phyloP scores from a whole-genome alignment of 2,888 invertebrate species.

The Choreutis nemorana region DNA sequence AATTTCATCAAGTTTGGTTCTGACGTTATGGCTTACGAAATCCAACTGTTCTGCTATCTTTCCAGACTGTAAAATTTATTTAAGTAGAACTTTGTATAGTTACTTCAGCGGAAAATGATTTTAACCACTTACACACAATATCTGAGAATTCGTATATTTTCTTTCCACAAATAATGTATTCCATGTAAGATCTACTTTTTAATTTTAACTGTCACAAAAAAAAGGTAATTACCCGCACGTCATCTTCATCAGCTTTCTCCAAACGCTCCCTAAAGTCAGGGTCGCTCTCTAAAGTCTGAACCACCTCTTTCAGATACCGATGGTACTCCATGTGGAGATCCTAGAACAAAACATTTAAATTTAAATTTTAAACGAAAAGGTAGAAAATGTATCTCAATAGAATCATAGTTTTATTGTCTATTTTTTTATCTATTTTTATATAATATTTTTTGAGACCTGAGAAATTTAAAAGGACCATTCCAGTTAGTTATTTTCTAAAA shows the following conservation, averaged over 20 bases:
- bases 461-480: no score
- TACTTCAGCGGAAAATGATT: not conserved
- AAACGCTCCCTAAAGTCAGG: conserved; percentile 81
- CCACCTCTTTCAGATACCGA: conserved; percentile 88
- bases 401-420: no score
- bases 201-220: no score
- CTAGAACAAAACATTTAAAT: conserved; percentile 17
- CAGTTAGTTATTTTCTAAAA: no score
- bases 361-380: not conserved
- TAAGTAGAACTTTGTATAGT: not conserved
- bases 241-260: conserved; percentile 81
- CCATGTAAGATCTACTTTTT: not conserved
- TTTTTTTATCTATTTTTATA: no score
- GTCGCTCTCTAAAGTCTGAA: conserved; percentile 89
- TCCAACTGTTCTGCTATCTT: conserved; percentile 91
- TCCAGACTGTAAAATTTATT: conserved; percentile 71
- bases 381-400: not conserved
- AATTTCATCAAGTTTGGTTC: conserved; percentile 89
- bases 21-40: conserved; percentile 86
- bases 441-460: no score
- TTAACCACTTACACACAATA: not conserved
- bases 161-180: not conserved
- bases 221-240: conserved; percentile 89
- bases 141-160: not conserved
- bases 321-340: conserved; percentile 80